Conservation (phyloP, 2,113 vertebrate species). For the Cyprinus carpio region DNA sequence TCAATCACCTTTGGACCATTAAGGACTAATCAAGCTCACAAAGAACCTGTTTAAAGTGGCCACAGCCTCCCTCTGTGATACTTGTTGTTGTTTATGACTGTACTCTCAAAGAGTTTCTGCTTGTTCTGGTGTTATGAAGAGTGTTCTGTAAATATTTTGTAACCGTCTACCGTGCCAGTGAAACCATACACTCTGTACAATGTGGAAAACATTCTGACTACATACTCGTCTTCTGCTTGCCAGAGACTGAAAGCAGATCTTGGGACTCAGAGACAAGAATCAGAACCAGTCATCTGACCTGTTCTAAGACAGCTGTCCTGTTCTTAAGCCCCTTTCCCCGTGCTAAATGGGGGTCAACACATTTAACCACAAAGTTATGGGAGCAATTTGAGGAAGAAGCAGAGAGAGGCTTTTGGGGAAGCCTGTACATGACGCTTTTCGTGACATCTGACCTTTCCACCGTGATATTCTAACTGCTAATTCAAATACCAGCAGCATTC, state of each 20-base stretch:
- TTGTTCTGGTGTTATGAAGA: conserved; percentile 15
- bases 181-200: conserved; percentile 34
- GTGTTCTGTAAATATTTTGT: conserved; percentile 44
- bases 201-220: conserved; percentile 45
- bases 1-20: not conserved
- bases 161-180: conserved; percentile 25
- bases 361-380: conserved; percentile 45
- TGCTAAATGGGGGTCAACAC: conserved; percentile 41
- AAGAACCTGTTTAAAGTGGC: not conserved
- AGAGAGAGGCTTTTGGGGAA: conserved; percentile 33
- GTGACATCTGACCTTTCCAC: conserved; percentile 42
- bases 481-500: conserved; percentile 31
- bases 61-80: not conserved
- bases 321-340: conserved; percentile 12
- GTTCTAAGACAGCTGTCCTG: conserved; percentile 41
- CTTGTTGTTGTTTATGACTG: not conserved
- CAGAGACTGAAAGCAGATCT: conserved; percentile 39
- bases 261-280: not conserved
- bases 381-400: conserved; percentile 51
- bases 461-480: conserved; percentile 45
- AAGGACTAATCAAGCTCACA: not conserved
- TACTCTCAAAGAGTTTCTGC: not conserved
- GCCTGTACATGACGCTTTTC: conserved; percentile 39
- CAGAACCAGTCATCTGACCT: conserved; percentile 41
- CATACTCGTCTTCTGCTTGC: conserved; percentile 33